Evolutionary conservation across 2,888 invertebrate species (phyloP).

Genomic region (Sphaerophoria rueppellii): DNA sequence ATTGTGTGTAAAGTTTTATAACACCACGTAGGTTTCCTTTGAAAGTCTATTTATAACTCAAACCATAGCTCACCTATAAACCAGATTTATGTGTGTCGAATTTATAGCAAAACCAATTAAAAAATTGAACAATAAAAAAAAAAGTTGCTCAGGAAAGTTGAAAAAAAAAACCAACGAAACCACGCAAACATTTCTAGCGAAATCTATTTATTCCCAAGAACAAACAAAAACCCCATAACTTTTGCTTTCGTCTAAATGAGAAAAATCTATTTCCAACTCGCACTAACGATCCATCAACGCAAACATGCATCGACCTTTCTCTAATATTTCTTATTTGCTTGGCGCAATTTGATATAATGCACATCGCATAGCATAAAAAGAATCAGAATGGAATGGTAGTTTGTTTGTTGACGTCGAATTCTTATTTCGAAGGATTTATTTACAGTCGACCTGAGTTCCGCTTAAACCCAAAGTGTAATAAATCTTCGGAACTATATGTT

Average conservation of each 20-base stretch:
- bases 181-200: constrained; percentile 37
- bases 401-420: background rate
- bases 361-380: constrained; percentile 1
- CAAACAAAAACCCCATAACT: constrained; percentile 14
- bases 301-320: background rate
- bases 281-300: background rate
- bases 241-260: background rate
- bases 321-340: constrained; percentile 25
- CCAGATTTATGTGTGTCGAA: background rate
- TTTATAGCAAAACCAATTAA: background rate
- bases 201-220: background rate
- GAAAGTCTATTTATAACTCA: background rate
- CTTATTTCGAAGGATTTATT: background rate
- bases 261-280: background rate
- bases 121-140: constrained; percentile 8
- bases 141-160: background rate
- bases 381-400: constrained; percentile 12
- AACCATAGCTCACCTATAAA: background rate
- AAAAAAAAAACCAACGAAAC: constrained; percentile 13
- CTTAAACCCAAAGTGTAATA: too few species aligned
- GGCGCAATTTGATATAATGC: constrained; percentile 32
- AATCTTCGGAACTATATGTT: too few species aligned
- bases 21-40: background rate
- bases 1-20: too few species aligned
- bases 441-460: too few species aligned